These are phyloP conservation scores for Tiliqua scincoides DNA, from an alignment of 2,113 vertebrate genomes.

Conservation along the genomic window DNA sequence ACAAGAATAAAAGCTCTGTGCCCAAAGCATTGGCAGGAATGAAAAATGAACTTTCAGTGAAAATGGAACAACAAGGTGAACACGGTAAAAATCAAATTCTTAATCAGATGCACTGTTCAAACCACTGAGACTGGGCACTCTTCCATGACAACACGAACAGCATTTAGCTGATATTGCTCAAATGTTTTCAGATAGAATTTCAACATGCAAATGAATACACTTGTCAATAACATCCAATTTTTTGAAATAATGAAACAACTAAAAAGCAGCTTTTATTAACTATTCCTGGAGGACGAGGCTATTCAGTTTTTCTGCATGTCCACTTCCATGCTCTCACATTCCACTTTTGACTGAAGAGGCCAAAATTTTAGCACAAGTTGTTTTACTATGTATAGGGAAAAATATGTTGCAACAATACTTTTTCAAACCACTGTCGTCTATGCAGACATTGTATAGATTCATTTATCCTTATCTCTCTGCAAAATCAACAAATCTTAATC, in stretches of 20 bases:
- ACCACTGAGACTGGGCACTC: not conserved
- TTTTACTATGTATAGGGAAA: not conserved
- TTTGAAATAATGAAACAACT: slow-evolving; percentile 28
- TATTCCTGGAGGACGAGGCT: not conserved
- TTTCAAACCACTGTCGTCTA: not conserved
- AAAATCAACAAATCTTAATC: not conserved
- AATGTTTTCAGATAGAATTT: not conserved
- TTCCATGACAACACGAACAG: not conserved
- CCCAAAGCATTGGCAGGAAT: not conserved
- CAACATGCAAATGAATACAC: slow-evolving; percentile 10
- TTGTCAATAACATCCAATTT: not conserved
- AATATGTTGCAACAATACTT: not conserved
- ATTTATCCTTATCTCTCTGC: not conserved
- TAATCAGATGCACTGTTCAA: not conserved
- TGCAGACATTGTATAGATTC: not conserved
- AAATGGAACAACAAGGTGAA: not conserved
- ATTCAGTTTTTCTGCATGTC: slow-evolving; percentile 29
- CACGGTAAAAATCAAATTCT: not conserved
- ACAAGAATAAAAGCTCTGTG: slow-evolving; percentile 7
- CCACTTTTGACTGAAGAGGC: not conserved
- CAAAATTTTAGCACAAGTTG: not conserved
- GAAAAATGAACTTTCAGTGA: slow-evolving; percentile 6
- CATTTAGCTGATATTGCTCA: too few species aligned
- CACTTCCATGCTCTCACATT: not conserved
- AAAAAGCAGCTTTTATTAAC: slow-evolving; percentile 21